These are phyloP conservation scores for Oscheius sp. DNA, from an alignment of 2,888 invertebrate genomes.

Conservation along the genomic window DNA sequence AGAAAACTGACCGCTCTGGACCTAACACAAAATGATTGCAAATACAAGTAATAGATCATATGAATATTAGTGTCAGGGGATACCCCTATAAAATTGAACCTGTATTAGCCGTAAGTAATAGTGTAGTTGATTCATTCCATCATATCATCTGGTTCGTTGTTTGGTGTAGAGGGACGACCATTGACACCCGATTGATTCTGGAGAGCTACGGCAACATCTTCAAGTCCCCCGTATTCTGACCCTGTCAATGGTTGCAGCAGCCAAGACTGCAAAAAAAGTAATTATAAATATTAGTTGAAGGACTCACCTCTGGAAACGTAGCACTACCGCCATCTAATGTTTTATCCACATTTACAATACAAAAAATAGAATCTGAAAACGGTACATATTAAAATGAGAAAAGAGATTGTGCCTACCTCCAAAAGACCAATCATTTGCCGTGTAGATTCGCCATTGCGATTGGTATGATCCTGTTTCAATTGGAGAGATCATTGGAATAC, in stretches of 20 bases:
- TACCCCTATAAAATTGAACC: no score
- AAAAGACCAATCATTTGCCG: conserved; percentile 16
- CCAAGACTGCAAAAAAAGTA: no score
- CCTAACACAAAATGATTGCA: not conserved
- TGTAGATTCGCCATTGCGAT: conserved; percentile 23
- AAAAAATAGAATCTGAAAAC: conserved; percentile 30
- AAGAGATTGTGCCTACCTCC: conserved; percentile 17
- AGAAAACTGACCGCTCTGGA: no score
- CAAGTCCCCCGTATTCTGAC: no score
- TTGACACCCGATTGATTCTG: not conserved
- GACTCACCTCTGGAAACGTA: no score
- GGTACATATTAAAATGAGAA: not conserved
- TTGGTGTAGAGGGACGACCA: conserved; percentile 10
- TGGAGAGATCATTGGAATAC: conserved; percentile 23
- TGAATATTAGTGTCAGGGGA: no score
- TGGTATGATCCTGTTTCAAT: conserved; percentile 14
- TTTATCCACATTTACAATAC: conserved; percentile 25
- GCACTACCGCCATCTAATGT: no score
- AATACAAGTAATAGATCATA: not conserved
- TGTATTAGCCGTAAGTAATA: no score
- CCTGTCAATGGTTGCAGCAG: no score
- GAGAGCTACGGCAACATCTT: not conserved
- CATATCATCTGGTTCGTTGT: conserved; percentile 26
- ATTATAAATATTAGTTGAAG: no score
- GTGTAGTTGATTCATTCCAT: conserved; percentile 5